phyloP scores from a whole-genome alignment of 2,113 vertebrate genomes.

The Festucalex cinctus region DNA sequence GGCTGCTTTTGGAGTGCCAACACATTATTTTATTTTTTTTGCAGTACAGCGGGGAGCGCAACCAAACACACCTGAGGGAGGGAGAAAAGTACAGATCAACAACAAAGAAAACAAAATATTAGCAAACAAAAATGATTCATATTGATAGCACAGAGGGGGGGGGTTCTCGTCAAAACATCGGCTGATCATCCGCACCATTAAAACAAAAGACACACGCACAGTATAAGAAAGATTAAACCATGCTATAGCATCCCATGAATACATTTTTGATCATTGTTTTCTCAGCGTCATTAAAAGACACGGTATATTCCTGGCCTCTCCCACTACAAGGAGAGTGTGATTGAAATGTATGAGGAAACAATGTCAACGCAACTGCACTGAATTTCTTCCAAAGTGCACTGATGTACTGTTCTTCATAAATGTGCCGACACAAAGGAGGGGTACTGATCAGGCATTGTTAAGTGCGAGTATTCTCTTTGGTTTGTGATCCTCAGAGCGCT shows the following conservation, averaged over 20 bases:
- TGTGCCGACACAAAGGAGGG: constrained; percentile 15
- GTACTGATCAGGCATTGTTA: constrained; percentile 27
- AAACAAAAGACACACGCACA: constrained; percentile 60
- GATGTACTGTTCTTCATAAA: constrained; percentile 43
- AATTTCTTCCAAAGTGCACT: constrained; percentile 43
- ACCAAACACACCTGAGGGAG: constrained; percentile 42
- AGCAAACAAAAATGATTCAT: constrained; percentile 20
- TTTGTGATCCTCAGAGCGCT: constrained; percentile 39
- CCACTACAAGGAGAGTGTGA: constrained; percentile 3
- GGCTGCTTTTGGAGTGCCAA: constrained; percentile 22
- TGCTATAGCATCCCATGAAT: constrained; percentile 55
- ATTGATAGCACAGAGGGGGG: constrained; percentile 39
- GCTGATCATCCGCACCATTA: constrained; percentile 41
- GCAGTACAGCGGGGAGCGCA: constrained; percentile 42
- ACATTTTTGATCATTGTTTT: constrained; percentile 43
- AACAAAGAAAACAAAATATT: constrained; percentile 24
- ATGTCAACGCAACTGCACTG: constrained; percentile 26
- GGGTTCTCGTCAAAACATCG: constrained; percentile 47
- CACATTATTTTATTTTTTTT: too few species aligned
- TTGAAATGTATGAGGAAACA: constrained; percentile 37
- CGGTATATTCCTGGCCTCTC: constrained; percentile 22
- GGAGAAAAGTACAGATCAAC: constrained; percentile 43
- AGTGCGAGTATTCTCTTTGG: constrained; percentile 62
- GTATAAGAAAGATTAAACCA: constrained; percentile 60
- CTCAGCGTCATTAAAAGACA: constrained; percentile 34